Base-by-base conservation (phyloP, 2,797 vertebrate species). In the Rhabdophis nuchalis region DNA sequence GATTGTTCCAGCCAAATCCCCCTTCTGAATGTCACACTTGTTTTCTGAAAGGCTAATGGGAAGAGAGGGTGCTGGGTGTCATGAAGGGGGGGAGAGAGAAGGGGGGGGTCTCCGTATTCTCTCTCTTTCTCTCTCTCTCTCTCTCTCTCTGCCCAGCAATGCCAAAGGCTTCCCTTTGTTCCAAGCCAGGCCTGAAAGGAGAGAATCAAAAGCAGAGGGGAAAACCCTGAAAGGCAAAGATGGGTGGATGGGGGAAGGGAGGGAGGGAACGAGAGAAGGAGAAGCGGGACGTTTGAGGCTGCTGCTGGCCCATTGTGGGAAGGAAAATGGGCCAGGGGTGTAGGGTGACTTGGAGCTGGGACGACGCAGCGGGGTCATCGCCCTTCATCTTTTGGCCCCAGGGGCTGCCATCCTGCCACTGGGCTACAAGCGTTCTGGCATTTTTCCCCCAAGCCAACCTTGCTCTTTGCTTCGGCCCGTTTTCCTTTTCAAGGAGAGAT, bases 11-110 rank as follows among this genome's bases (percentile, higher is more conserved):
- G 18, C 68, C 96, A 96, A 97, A 96, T 97, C 96, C 5, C 5
- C 86, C 89, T 94, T 93, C 96, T 96, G 96, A 97, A 97, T 97
- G 96, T 97, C 93, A 95, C 72, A 46, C 95, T 97, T 97, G 97
- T 97, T 97, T 95, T 93, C 93, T 85, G 18, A 77, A 95, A 95
- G 95, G 92, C 95, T 95, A 53, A 36, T 0, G 0, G 92, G 89
- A 91, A 96, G 95, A 95, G 82, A 96, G 95, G 92, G 94, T 91
- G 53, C 8, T 2, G 52, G 86, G 86, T 64, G 53, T 36, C 18
- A 23, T 0, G 27, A 89, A 61, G 93, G 92, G n/a, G n/a, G n/a
- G n/a, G n/a, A n/a, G n/a, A n/a, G 41, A 46, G 27, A 89, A 61
- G 93, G 92, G 52, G 95, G 0, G 16, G 90, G 52, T 11, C 5